Evolutionary conservation across 2,113 vertebrate genomes (phyloP).

Genomic region (Chinchilla lanigera): DNA sequence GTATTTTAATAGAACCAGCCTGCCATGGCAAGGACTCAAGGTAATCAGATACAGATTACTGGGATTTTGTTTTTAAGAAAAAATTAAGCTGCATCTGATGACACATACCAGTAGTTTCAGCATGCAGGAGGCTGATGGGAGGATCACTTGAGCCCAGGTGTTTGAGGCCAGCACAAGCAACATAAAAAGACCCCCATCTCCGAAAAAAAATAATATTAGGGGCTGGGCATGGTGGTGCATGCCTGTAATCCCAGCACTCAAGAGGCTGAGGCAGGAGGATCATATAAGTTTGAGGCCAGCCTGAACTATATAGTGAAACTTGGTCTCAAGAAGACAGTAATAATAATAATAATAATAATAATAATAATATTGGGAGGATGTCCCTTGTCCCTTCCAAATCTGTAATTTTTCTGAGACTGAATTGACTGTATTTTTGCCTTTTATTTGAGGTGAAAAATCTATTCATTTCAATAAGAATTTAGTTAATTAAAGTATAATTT

Average conservation of each 20-base stretch:
- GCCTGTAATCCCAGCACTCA: neutral
- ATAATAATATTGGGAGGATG: neutral
- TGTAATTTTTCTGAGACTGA: neutral
- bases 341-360: neutral
- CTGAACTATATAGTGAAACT: neutral
- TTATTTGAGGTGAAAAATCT: neutral
- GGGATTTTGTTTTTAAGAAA: neutral
- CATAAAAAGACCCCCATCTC: neutral
- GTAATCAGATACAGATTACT: constrained; percentile 84
- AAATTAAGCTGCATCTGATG: neutral
- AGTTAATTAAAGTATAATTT: neutral
- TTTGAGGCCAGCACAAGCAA: neutral
- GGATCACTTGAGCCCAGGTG: no score
- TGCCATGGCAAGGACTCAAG: constrained; percentile 99
- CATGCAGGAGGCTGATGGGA: neutral
- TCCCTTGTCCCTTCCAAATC: neutral
- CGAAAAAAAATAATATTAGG: neutral
- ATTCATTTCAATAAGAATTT: neutral
- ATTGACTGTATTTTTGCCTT: constrained; percentile 6
- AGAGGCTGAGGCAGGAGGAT: neutral
- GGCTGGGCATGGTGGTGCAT: neutral
- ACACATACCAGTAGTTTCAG: neutral
- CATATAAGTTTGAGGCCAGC: neutral
- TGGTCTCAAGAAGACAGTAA: neutral
- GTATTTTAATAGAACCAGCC: constrained; percentile 99